phyloP scores from a whole-genome alignment of 2,888 invertebrate species.

The Tenodera sinensis region DNA sequence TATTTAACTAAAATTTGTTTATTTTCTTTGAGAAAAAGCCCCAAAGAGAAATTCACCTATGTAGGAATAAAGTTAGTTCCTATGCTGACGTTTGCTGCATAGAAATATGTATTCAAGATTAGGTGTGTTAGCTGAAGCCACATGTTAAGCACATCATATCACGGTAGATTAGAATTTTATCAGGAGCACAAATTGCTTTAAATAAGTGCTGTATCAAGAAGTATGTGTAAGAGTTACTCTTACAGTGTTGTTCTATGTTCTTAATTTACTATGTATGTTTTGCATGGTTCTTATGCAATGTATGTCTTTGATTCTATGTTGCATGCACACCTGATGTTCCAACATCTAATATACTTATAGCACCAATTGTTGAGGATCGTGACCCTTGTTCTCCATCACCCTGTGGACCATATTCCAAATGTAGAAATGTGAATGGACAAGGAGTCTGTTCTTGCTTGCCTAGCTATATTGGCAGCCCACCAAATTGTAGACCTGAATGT shows the following conservation, averaged over 20 bases:
- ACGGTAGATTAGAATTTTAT: too few relatives aligned
- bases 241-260: neutral
- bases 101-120: too few relatives aligned
- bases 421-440: constrained; percentile 59
- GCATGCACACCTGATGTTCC: constrained; percentile 22
- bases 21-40: too few relatives aligned
- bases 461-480: constrained; percentile 61
- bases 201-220: neutral
- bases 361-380: constrained; percentile 41
- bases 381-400: constrained; percentile 62
- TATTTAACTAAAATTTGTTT: too few relatives aligned
- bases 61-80: too few relatives aligned
- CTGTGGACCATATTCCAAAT: constrained; percentile 62
- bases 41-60: too few relatives aligned
- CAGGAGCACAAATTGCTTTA: neutral
- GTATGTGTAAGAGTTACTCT: neutral
- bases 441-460: constrained; percentile 67
- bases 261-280: neutral
- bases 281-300: constrained; percentile 5
- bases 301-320: constrained; percentile 18
- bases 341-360: constrained; percentile 34
- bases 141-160: too few relatives aligned
- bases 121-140: too few relatives aligned
- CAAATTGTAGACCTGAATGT: constrained; percentile 69
- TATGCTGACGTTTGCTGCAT: too few relatives aligned